A percentile compares a stretch with the other conserved stretches of the same genome.
Conservation (phyloP, 2,888 invertebrate species). For the Ophion costatus region DNA sequence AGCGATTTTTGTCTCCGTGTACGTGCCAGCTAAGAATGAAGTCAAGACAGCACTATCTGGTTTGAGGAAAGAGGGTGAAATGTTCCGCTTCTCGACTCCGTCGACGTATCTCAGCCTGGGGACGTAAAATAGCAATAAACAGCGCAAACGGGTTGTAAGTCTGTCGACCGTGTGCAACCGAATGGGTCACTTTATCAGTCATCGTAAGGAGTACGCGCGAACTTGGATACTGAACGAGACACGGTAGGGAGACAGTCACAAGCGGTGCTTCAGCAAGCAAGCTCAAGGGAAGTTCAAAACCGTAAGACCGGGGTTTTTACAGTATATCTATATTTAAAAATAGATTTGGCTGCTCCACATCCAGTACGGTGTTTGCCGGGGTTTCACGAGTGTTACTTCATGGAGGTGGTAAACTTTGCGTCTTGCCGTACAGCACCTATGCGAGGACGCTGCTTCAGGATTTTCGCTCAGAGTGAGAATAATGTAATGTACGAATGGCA, state of each 20-base stretch:
- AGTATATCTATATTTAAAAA: conserved; percentile 57
- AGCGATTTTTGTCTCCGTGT: not conserved
- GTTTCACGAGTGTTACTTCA: conserved; percentile 15
- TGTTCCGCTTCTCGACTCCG: not conserved
- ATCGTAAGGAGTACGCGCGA: conserved; percentile 23
- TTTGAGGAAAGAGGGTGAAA: not conserved
- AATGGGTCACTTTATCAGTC: conserved; percentile 54
- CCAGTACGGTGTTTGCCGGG: conserved; percentile 45
- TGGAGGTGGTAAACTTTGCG: conserved; percentile 42
- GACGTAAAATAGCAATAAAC: conserved; percentile 17
- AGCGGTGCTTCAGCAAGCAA: conserved; percentile 55
- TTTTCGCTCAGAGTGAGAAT: conserved; percentile 37
- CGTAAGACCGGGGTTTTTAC: conserved; percentile 51
- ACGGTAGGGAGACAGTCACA: conserved; percentile 24
- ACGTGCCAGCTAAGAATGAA: not conserved
- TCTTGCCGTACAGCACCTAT: conserved; percentile 25
- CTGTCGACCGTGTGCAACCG: conserved; percentile 36
- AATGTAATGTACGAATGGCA: conserved; percentile 6
- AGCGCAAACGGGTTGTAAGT: conserved; percentile 38
- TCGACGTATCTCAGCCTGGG: not conserved
- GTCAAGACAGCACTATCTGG: not conserved
- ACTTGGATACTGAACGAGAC: conserved; percentile 10
- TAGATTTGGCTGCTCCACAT: conserved; percentile 67
- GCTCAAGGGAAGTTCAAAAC: conserved; percentile 44
- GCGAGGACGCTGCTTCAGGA: conserved; percentile 51